Evolutionary conservation across 2,113 vertebrate genomes (phyloP).

Genomic region (Numida meleagris): DNA sequence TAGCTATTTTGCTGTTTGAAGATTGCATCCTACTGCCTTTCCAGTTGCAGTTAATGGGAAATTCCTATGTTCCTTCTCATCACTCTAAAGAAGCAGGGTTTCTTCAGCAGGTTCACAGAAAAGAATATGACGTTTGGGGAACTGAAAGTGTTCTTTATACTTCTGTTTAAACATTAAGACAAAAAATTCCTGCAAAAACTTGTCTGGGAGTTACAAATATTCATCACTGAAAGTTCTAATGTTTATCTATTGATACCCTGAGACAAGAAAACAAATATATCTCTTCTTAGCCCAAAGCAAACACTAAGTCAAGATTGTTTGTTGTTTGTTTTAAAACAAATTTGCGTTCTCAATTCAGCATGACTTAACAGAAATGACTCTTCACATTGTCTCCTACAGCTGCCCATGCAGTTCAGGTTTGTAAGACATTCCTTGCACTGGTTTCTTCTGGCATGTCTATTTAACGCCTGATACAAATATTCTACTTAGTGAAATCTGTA

Average conservation of each 20-base stretch:
- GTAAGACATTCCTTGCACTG: background rate
- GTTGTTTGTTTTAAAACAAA: too few relatives aligned
- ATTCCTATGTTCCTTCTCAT: background rate
- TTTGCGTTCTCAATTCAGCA: background rate
- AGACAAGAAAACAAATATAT: background rate
- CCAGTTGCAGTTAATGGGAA: background rate
- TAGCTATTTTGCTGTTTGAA: background rate
- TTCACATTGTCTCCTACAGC: background rate
- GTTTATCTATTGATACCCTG: background rate
- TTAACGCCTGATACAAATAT: background rate
- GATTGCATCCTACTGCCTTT: background rate
- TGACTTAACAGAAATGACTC: background rate
- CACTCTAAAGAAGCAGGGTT: background rate
- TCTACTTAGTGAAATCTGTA: background rate
- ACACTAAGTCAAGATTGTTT: background rate
- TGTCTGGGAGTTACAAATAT: background rate
- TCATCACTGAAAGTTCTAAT: background rate
- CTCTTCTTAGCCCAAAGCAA: background rate
- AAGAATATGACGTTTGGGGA: background rate
- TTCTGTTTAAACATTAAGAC: background rate
- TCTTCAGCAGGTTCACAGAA: background rate
- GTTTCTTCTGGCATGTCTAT: background rate
- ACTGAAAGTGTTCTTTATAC: background rate
- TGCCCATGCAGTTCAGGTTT: background rate
- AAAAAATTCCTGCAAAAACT: background rate